Evolutionary conservation across 1,140 invertebrate genomes (phyloP), one percentile per base, ranked within the genome.

Genomic region (Drosophila rhopaloa): DNA sequence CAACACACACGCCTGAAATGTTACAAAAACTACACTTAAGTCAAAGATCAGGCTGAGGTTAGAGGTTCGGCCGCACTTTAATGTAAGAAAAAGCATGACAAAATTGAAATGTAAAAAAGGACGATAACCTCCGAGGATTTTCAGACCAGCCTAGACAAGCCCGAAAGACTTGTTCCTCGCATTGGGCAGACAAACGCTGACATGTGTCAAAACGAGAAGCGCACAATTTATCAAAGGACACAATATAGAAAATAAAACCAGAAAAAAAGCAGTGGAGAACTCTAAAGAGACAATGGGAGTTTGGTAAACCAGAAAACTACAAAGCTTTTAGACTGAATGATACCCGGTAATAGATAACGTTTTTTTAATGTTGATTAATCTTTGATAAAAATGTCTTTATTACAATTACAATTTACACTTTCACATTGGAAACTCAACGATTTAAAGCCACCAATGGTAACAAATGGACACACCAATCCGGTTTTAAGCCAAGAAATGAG

Each of bases 201-300:
- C 85, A 89, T 90, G 75, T 89, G 85, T 89, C 85, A 89, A 61
- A 90, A 89, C 50, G 71, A 76, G 81, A 74, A 66, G 81, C 71
- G 67, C 70, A 90, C 85, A 89, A 89, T 89, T 89, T 90, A 90
- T 89, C 85, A 89, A 84, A 77, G 59, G 74, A 44, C 85, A 90
- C 84, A 84, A 81, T 89, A 54, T 60, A 66, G 56, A 54, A 77
- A 58, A 73, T 53, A 75, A 63, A 78, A 54, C 37, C 46, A 56
- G 41, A 3, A 62, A 62, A 62, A 57, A 43, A 37, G 29, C 38
- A 54, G 16, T 43, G 16, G 14, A 35, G 10, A 47, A 14, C 56
- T 68, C 35, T 27, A 8, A 65, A 32, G 38, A 44, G 32, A 68
- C 65, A 66, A 53, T 44, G 38, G 19, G 5, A 47, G 16, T 5